Percentiles rank a stretch among this genome's conserved stretches.
Evolutionary conservation across 2,113 vertebrate species (phyloP).

Genomic region (Zonotrichia leucophrys): DNA sequence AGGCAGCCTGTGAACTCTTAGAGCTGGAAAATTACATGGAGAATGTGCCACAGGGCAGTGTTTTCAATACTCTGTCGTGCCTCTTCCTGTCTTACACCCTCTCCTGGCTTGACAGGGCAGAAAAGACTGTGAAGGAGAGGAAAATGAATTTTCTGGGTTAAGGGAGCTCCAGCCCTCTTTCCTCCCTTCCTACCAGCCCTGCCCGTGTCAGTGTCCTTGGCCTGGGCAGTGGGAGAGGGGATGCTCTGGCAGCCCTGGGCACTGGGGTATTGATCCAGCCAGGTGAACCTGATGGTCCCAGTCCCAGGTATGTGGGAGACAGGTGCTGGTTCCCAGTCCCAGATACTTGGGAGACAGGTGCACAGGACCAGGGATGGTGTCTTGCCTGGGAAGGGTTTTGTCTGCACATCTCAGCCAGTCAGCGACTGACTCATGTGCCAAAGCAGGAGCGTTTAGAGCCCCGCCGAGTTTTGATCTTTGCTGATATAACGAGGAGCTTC

Average conservation of each 20-base stretch:
- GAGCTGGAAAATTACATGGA: neutral
- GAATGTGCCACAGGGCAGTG: neutral
- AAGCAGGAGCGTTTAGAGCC: neutral
- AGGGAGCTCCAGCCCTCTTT: neutral
- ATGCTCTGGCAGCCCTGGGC: neutral
- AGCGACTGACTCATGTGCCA: neutral
- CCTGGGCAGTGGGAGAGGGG: accelerated
- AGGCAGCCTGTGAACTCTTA: neutral
- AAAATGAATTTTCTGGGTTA: neutral
- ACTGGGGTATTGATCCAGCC: neutral
- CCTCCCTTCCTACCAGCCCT: neutral
- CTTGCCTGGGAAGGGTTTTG: neutral
- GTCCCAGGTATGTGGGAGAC: no score
- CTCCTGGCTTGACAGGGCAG: neutral
- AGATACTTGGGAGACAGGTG: neutral
- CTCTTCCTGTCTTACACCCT: neutral
- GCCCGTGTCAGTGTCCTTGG: neutral
- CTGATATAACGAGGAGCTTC: neutral
- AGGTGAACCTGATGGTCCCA: accelerated
- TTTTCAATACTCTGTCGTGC: neutral
- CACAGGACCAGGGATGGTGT: neutral
- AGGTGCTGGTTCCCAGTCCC: neutral
- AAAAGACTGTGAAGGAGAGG: neutral
- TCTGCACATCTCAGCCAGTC: neutral
- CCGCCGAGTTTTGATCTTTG: accelerated